Conservation (phyloP, 1,140 invertebrate genomes). For the Saccostrea glomerata region DNA sequence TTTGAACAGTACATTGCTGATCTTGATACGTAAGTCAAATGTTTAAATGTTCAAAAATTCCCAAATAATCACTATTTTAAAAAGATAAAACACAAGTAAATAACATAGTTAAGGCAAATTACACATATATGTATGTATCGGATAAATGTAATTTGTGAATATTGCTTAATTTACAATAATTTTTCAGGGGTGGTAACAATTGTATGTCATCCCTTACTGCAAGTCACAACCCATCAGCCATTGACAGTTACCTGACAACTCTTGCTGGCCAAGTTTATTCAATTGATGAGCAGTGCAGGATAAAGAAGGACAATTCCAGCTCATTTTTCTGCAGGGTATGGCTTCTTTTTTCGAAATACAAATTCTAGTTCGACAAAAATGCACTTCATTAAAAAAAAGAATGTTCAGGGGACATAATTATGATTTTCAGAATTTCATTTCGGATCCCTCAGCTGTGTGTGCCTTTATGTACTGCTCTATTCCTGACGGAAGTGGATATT, state of each 20-base stretch:
- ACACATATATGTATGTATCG: too few relatives aligned
- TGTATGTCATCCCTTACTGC: neutral
- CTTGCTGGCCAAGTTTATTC: conserved; percentile 8
- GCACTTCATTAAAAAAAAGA: neutral
- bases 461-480: conserved; percentile 27
- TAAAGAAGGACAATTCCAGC: conserved; percentile 3
- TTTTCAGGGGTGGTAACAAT: neutral
- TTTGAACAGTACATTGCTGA: neutral
- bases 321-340: conserved; percentile 10
- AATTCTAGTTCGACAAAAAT: neutral
- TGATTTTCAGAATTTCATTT: neutral
- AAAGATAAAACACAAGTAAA: too few relatives aligned
- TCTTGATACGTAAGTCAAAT: neutral
- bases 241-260: conserved; percentile 7
- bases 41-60: too few relatives aligned
- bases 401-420: neutral
- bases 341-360: too few relatives aligned
- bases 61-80: too few relatives aligned
- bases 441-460: neutral
- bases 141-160: too few relatives aligned
- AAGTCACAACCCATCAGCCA: neutral
- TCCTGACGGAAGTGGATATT: neutral
- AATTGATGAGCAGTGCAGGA: conserved; percentile 16
- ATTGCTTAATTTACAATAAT: too few relatives aligned
- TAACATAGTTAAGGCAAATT: too few relatives aligned